Percentiles rank a stretch among this genome's conserved stretches.
phyloP scores from a whole-genome alignment of 2,888 invertebrate species.

The Deladenus siricidicola region DNA sequence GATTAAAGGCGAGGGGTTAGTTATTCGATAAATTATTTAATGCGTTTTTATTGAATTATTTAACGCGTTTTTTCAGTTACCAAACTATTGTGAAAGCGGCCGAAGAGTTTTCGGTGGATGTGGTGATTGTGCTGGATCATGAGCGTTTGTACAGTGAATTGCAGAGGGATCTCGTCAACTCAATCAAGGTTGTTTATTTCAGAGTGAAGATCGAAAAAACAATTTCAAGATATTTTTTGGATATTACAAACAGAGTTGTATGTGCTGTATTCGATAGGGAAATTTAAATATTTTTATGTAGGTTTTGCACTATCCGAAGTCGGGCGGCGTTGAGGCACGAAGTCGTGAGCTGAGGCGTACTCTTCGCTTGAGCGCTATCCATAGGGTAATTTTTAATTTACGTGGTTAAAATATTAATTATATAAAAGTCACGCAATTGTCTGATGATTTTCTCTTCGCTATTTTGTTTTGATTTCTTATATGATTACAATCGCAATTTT shows the following conservation, averaged over 20 bases:
- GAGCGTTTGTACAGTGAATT: constrained; percentile 89
- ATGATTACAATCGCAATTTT: too few species aligned
- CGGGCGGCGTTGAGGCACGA: constrained; percentile 71
- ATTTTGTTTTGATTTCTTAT: too few species aligned
- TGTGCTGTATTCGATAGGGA: neutral
- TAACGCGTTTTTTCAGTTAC: constrained; percentile 29
- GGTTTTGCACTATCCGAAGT: constrained; percentile 82
- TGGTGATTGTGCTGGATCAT: constrained; percentile 88
- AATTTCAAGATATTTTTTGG: neutral
- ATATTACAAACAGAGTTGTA: neutral
- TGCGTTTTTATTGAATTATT: constrained; percentile 6
- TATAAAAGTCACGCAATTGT: too few species aligned
- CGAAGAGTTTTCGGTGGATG: constrained; percentile 87
- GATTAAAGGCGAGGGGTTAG: constrained; percentile 83
- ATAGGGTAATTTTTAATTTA: constrained; percentile 52
- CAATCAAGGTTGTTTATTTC: constrained; percentile 68
- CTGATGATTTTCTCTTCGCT: too few species aligned
- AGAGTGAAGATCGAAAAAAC: too few species aligned
- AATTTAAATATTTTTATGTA: constrained; percentile 10
- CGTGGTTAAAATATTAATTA: too few species aligned
- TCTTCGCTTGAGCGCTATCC: constrained; percentile 33
- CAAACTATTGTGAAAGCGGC: constrained; percentile 70
- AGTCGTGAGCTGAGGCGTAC: constrained; percentile 23
- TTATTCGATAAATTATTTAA: neutral
- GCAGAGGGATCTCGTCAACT: constrained; percentile 80